Evolutionary conservation across 2,797 vertebrate species (phyloP).

Genomic region (Heliangelus exortis): DNA sequence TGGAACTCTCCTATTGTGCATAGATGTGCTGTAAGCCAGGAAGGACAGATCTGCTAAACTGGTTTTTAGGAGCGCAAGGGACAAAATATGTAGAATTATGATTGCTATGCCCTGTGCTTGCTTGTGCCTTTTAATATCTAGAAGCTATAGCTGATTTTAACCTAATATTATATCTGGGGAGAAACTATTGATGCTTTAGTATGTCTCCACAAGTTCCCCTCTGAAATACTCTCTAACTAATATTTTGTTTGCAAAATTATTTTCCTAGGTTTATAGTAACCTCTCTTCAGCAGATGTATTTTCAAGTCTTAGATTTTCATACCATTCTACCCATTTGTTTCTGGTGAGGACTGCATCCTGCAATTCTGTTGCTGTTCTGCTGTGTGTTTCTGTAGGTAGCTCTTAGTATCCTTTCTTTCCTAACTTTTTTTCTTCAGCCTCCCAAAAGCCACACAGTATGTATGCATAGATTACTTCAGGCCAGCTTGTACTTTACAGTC

Average conservation of each 20-base stretch:
- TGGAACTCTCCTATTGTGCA: background rate
- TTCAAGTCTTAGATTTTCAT: background rate
- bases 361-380: background rate
- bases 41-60: background rate
- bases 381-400: background rate
- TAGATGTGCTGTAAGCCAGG: background rate
- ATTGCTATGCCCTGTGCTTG: background rate
- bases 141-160: background rate
- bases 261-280: background rate
- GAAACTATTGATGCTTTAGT: background rate
- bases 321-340: background rate
- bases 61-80: background rate
- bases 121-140: background rate
- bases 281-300: background rate
- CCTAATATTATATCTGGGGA: background rate
- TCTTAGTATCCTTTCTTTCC: background rate
- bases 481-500: background rate
- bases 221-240: background rate
- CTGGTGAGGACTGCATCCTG: background rate
- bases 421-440: background rate
- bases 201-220: background rate
- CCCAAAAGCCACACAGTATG: background rate
- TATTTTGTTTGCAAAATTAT: background rate
- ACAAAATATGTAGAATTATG: background rate
- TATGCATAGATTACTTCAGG: background rate